Evolutionary conservation across 2,113 vertebrate species (phyloP).

Genomic region (Microcebus jonahi): DNA sequence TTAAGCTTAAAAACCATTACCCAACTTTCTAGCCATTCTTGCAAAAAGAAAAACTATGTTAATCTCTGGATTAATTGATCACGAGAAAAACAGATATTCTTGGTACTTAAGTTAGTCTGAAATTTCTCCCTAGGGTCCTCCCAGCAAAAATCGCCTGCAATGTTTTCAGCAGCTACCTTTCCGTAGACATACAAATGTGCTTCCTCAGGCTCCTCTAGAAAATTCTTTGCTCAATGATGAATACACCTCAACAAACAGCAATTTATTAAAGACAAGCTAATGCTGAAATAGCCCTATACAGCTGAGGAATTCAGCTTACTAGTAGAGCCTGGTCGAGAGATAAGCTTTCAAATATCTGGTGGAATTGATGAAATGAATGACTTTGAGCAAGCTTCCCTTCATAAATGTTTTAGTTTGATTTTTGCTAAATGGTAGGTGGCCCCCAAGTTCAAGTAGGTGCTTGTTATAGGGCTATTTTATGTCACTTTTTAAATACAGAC

Average conservation of each 20-base stretch:
- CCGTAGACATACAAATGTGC: background rate
- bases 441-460: background rate
- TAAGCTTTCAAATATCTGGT: background rate
- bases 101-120: slow-evolving; percentile 1
- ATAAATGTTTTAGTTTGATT: background rate
- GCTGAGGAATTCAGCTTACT: background rate
- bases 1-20: slow-evolving; percentile 23
- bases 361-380: background rate
- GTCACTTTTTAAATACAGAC: background rate
- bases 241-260: background rate
- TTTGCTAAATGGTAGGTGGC: background rate
- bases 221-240: background rate
- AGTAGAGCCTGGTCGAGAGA: background rate
- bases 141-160: background rate
- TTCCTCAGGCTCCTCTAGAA: background rate
- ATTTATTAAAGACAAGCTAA: background rate
- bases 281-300: background rate
- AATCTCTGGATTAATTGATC: slow-evolving; percentile 15
- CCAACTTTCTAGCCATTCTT: background rate
- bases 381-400: background rate
- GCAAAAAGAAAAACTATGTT: background rate
- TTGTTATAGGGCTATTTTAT: background rate
- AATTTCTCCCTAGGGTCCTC: background rate
- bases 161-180: background rate
- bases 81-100: background rate